These are phyloP conservation scores for Brachyalestes nurse DNA, from an alignment of 2,797 vertebrate genomes.

Conservation along the genomic window DNA sequence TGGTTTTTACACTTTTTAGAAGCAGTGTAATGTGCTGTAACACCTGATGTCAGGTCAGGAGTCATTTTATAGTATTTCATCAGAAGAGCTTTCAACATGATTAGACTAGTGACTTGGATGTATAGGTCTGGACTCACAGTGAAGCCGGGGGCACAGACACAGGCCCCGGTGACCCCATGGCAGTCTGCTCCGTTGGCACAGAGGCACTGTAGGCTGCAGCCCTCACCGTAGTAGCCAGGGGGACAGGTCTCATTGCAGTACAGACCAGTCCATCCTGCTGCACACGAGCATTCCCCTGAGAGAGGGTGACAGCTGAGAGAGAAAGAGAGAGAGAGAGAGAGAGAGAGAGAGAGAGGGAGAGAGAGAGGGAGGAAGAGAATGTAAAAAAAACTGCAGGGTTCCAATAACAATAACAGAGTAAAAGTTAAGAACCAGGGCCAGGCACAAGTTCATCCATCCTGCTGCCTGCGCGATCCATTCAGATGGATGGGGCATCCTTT, in stretches of 20 bases:
- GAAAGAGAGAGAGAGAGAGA: not conserved
- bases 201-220: slow-evolving; percentile 85
- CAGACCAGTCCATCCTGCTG: slow-evolving; percentile 91
- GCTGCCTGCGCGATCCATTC: slow-evolving; percentile 58
- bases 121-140: slow-evolving; percentile 78
- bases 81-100: not conserved
- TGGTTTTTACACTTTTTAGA: not conserved
- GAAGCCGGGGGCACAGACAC: slow-evolving; percentile 91
- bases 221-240: slow-evolving; percentile 86
- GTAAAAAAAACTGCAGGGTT: slow-evolving; percentile 13
- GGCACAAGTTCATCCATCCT: slow-evolving; percentile 63
- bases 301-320: slow-evolving; percentile 91
- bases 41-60: slow-evolving; percentile 12
- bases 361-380: slow-evolving; percentile 31
- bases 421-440: slow-evolving; percentile 35
- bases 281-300: slow-evolving; percentile 94
- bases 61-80: slow-evolving; percentile 31
- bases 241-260: slow-evolving; percentile 96
- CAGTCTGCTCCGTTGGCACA: slow-evolving; percentile 95
- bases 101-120: slow-evolving; percentile 34
- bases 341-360: slow-evolving; percentile 44
- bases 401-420: slow-evolving; percentile 32
- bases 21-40: not conserved
- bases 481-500: slow-evolving; percentile 70
- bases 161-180: slow-evolving; percentile 87